phyloP scores from a whole-genome alignment of 2,797 vertebrate species.

The Cossypha caffra region DNA sequence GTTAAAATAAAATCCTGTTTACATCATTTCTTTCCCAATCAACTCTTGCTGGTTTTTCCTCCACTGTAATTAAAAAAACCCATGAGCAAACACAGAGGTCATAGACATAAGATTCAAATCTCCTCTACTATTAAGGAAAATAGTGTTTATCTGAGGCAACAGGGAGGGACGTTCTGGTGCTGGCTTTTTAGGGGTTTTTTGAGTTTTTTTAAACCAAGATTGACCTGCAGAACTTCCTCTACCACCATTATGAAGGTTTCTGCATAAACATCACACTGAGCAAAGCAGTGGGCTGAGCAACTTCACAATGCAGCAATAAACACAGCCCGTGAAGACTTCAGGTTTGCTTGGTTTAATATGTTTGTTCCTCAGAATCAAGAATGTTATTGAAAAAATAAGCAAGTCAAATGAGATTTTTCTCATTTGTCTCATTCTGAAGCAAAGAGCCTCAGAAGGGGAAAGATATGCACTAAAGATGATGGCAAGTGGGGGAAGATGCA shows the following conservation, averaged over 20 bases:
- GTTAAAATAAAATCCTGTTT: not conserved
- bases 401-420: not conserved
- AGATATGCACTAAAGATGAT: not conserved
- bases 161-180: not conserved
- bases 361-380: not conserved
- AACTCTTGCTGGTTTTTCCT: not conserved
- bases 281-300: not conserved
- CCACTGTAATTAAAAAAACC: not conserved
- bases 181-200: not conserved
- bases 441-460: not conserved
- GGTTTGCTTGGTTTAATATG: not conserved
- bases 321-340: not conserved
- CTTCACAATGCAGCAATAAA: not conserved
- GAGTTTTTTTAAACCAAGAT: not conserved
- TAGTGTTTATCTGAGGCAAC: not conserved
- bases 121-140: not conserved
- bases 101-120: not conserved
- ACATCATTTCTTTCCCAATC: not conserved
- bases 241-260: not conserved
- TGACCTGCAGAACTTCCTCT: not conserved
- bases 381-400: not conserved
- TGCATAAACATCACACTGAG: not conserved
- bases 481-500: not conserved
- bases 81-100: not conserved
- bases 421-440: not conserved